Base-by-base conservation (phyloP, 2,113 vertebrate genomes). In the Marmota monax region DNA sequence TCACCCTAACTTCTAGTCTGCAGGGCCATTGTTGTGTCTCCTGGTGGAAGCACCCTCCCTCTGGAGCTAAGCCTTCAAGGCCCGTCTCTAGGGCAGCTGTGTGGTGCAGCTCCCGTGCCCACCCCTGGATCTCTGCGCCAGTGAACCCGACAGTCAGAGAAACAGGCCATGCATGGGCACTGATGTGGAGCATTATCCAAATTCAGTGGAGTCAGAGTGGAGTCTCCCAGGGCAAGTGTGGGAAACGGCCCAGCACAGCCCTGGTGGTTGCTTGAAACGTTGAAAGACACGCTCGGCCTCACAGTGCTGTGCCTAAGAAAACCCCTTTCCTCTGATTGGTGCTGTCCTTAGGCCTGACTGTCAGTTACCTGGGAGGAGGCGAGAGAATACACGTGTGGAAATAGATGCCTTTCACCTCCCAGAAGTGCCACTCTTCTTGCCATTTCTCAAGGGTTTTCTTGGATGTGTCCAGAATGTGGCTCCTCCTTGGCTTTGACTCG, bases 251-350 rank as follows among this genome's bases (percentile, higher is more conserved):
- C 53, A 16, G 70, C 34, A 65, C 13, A 20, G 61, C 34, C 12
- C 5, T 2, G 5, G 39, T 6, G 37, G 51, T 22, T 42, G 32
- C 56, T 29, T 53, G 37, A 22, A 65, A 13, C 16, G 23, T 8
- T 14, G 53, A 32, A 9, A 1, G 2, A 0, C 5, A 1, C 16
- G 18, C 61, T 29, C 39, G 39, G 20, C 22, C 48, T 39, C 42
- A 1, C 11, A 3, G 67, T 0, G 11, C 17, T 7, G 12, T 11
- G 37, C n/a, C 34, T 1, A 0, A 1, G 23, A 0, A 1, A 2
- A 5, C 53, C 11, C n/a, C 56, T 51, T 11, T 12, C 11, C 45
- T 39, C 34, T 4, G 1, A 22, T 4, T 8, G 39, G 22, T 1
- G 0, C 51, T 23, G 16, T 32, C 12, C 0, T 23, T 17, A 48